Evolutionary conservation across 2,797 vertebrate species (phyloP).

Genomic region (Rhyacichthys aspro): DNA sequence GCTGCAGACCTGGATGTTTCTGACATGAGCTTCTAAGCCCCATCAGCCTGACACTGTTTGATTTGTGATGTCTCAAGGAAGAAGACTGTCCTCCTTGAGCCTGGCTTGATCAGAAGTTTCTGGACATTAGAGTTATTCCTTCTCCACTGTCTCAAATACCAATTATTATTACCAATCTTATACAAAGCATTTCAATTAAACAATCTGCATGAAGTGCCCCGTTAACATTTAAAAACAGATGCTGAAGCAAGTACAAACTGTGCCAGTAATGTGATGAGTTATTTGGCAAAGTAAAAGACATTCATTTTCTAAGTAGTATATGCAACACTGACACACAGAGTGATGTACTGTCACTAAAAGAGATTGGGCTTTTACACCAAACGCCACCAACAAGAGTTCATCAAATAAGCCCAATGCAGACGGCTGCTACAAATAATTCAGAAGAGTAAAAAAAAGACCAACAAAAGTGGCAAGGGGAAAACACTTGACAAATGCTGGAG

Average conservation of each 20-base stretch:
- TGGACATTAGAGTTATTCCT: too few species aligned
- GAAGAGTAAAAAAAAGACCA: slow-evolving; percentile 8
- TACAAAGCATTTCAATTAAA: too few species aligned
- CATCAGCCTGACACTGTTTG: too few species aligned
- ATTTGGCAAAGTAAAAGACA: not conserved
- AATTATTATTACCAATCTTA: too few species aligned
- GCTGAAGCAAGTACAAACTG: not conserved
- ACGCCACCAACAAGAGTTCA: not conserved
- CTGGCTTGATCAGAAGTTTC: too few species aligned
- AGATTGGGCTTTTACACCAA: not conserved
- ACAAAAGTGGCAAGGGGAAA: slow-evolving; percentile 21
- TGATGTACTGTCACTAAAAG: not conserved
- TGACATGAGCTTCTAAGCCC: not conserved
- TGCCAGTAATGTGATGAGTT: slow-evolving; percentile 1
- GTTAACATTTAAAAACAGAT: too few species aligned
- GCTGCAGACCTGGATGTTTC: not conserved
- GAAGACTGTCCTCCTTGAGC: too few species aligned
- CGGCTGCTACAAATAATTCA: slow-evolving; percentile 7
- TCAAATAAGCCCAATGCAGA: slow-evolving; percentile 5
- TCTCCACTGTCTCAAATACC: too few species aligned
- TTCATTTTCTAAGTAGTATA: not conserved
- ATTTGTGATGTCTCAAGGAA: too few species aligned
- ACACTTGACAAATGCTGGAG: slow-evolving; percentile 31
- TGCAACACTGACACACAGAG: not conserved
- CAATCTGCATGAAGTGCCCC: too few species aligned